These are phyloP conservation scores for Aspidiotus rigidus DNA, from an alignment of 2,888 invertebrate genomes.

Conservation along the genomic window DNA sequence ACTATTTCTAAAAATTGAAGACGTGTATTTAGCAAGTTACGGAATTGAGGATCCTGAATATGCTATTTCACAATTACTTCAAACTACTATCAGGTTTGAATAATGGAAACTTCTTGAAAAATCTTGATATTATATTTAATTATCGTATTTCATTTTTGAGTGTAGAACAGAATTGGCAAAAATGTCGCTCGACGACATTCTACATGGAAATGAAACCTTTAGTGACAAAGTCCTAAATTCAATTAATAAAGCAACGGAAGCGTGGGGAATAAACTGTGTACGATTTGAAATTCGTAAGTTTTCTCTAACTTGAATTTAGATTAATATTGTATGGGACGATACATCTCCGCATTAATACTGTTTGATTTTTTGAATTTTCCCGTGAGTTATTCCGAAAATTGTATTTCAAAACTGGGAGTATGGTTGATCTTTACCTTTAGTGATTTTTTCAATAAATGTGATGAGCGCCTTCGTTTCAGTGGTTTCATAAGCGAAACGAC, in stretches of 20 bases:
- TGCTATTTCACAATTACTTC: conserved; percentile 96
- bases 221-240: conserved; percentile 91
- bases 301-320: not conserved
- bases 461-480: too few relatives aligned
- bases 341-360: too few relatives aligned
- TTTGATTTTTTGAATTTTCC: too few relatives aligned
- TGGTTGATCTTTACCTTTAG: too few relatives aligned
- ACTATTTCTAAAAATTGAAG: conserved; percentile 81
- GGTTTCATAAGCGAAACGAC: too few relatives aligned
- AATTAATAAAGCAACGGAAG: conserved; percentile 95
- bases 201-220: conserved; percentile 88
- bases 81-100: conserved; percentile 86
- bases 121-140: not conserved
- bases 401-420: too few relatives aligned
- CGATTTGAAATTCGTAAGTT: conserved; percentile 83
- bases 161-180: conserved; percentile 83
- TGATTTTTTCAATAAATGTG: too few relatives aligned
- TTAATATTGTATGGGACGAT: too few relatives aligned
- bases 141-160: conserved; percentile 15
- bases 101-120: not conserved
- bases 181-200: conserved; percentile 92
- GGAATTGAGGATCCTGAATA: conserved; percentile 99
- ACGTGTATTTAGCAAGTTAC: conserved; percentile 91
- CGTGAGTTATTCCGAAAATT: too few relatives aligned
- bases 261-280: conserved; percentile 95